Evolutionary conservation across 2,797 vertebrate species (phyloP), one percentile per base, ranked within the genome.

Genomic region (Macropodus opercularis): DNA sequence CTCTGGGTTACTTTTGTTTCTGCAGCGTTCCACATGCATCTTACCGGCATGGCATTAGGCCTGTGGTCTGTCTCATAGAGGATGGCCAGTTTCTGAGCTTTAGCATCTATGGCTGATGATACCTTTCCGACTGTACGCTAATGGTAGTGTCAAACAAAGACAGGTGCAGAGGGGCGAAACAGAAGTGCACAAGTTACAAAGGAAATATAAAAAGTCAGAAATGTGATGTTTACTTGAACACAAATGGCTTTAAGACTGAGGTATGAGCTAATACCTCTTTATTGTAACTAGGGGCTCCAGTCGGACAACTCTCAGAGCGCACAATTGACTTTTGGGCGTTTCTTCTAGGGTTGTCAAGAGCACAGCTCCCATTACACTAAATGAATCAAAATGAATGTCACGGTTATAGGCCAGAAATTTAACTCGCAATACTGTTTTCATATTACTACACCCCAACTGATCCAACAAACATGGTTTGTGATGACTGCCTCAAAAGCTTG

Each of bases 21-120:
- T 42, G 54, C 38, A 29, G 22, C 59, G 24, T 41, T n/a, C 57
- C 54, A 46, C 77, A 60, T 74, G 62, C 79, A 68, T 82, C 92
- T 98, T 96, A 99, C 97, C 96, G 88, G 87, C 6, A 92, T 81
- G 63, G 93, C 81, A 87, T 90, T 94, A 75, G 95, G 95, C 80
- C 94, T 94, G 92, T 99, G 96, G 90, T 98, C 96, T 32, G 94
- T 98, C 91, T 95, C 94, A 81, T 98, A 99, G 6, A 99, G 93
- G 93, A 95, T 93, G 85, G 96, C 95, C 90, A 99, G 92, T 52
- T 93, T 86, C 88, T 98, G 95, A 59, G 96, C 97, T 87, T 95
- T 95, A 82, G 95, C 95, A 60, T 94, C 93, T 86, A 98, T 94
- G 63, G 92, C 88, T 53, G 87, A 87, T 1, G 96, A 98, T 1